Evolutionary conservation across 1,140 invertebrate genomes (phyloP).

Genomic region (Trichoplusia ni): DNA sequence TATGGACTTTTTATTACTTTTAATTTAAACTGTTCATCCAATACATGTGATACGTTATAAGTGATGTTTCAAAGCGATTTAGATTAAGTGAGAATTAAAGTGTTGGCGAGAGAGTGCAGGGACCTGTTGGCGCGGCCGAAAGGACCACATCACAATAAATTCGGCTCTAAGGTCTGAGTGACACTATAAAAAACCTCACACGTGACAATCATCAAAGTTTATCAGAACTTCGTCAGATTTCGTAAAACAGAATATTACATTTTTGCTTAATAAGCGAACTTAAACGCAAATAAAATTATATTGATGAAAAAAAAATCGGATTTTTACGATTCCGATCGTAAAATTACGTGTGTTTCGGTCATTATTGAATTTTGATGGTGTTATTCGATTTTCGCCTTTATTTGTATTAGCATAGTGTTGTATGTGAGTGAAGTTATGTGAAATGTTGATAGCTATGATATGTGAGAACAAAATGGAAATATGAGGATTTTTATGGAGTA

Average conservation of each 20-base stretch:
- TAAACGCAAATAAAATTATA: not conserved
- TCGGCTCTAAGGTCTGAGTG: no score
- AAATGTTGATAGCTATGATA: not conserved
- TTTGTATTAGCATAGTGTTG: not conserved
- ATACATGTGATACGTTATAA: no score
- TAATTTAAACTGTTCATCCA: no score
- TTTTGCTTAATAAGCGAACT: not conserved
- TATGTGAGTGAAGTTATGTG: not conserved
- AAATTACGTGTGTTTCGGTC: not conserved
- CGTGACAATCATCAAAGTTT: not conserved
- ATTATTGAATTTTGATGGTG: not conserved
- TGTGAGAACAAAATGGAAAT: conserved; percentile 18
- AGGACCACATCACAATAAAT: no score
- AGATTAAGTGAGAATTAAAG: no score
- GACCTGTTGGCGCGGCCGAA: no score
- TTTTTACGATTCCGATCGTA: not conserved
- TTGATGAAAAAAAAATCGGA: not conserved
- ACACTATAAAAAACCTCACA: no score
- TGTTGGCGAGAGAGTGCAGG: no score
- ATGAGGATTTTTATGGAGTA: conserved; percentile 21
- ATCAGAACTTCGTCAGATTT: no score
- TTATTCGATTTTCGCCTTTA: not conserved
- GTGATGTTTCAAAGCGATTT: no score
- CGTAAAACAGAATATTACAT: no score
- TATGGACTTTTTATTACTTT: no score